Conservation (phyloP, 2,113 vertebrate species). For the Dolichallabes microphthalmus region DNA sequence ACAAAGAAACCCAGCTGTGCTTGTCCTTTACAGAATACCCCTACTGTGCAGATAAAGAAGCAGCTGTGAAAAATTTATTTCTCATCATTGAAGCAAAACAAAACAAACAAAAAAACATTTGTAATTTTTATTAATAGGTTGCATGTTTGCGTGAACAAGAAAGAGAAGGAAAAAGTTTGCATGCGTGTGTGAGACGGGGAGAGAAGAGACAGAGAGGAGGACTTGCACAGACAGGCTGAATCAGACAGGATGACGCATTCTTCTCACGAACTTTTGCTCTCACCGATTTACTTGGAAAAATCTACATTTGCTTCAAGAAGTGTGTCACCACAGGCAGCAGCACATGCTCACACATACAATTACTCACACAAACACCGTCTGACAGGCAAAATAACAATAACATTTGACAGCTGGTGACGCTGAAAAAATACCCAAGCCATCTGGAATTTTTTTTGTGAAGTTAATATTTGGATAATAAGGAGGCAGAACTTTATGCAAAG, state of each 20-base stretch:
- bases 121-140: neutral
- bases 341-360: neutral
- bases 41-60: neutral
- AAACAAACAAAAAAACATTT: neutral
- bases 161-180: neutral
- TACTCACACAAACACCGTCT: neutral
- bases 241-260: neutral
- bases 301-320: neutral
- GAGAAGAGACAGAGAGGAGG: neutral
- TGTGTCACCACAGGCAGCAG: neutral
- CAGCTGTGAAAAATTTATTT: neutral
- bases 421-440: neutral
- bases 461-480: too few species aligned
- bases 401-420: neutral
- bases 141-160: neutral
- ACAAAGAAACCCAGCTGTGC: neutral
- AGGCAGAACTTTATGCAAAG: too few species aligned
- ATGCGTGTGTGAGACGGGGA: neutral
- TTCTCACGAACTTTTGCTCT: neutral
- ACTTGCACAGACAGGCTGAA: neutral
- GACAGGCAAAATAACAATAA: neutral
- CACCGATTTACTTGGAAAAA: conserved; percentile 32
- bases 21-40: too few species aligned
- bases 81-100: neutral
- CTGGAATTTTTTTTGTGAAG: too few species aligned